phyloP scores from a whole-genome alignment of 2,888 invertebrate species.

The Cosmorhoe ocellata region DNA sequence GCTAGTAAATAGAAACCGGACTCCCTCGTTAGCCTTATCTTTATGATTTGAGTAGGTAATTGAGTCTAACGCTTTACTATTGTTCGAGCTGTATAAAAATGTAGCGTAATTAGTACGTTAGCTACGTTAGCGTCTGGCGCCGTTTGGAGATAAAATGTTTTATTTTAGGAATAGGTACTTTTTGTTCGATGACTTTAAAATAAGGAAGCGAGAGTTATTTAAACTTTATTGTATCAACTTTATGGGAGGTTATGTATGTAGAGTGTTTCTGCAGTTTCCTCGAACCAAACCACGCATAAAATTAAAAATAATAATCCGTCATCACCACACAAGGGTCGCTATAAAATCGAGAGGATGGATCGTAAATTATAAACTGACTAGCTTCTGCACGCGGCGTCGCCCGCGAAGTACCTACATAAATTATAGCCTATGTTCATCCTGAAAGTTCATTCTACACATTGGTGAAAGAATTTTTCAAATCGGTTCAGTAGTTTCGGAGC shows the following conservation, averaged over 20 bases:
- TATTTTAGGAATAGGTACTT: slow-evolving; percentile 1
- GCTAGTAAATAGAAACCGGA: slow-evolving; percentile 16
- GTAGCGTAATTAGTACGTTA: slow-evolving; percentile 9
- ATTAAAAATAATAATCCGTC: slow-evolving; percentile 14
- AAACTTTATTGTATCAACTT: no score
- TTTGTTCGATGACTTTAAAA: no score
- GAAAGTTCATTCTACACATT: no score
- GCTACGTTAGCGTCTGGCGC: slow-evolving; percentile 17
- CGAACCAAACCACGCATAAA: slow-evolving; percentile 7
- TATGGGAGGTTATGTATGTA: no score
- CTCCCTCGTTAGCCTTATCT: slow-evolving; percentile 22
- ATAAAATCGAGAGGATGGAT: slow-evolving; percentile 17
- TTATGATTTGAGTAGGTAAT: slow-evolving; percentile 19
- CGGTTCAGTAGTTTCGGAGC: no score
- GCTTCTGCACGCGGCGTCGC: no score
- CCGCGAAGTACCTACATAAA: no score
- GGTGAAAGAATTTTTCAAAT: no score
- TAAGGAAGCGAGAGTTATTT: no score
- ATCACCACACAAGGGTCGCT: slow-evolving; percentile 5
- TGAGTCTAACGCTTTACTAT: slow-evolving; percentile 8
- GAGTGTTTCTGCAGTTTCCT: slow-evolving; percentile 5
- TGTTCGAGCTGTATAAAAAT: slow-evolving; percentile 15
- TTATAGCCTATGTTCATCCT: no score
- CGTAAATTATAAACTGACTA: slow-evolving; percentile 23
- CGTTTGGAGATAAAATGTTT: slow-evolving; percentile 16